Conservation (phyloP, 2,113 vertebrate species). For the Sciurus niger region DNA sequence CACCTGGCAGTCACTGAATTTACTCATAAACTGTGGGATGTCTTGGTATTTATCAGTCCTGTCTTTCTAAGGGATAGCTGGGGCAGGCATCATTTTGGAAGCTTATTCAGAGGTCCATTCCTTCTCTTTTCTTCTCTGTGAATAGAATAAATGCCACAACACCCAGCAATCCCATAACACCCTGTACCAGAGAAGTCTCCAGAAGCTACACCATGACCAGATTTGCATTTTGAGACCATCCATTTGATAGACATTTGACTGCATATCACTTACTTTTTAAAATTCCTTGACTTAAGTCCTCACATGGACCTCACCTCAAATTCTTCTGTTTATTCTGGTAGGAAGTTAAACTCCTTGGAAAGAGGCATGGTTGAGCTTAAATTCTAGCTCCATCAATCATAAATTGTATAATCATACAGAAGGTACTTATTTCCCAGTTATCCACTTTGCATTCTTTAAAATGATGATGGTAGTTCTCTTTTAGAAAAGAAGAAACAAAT, state of each 20-base stretch:
- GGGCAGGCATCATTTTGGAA: conserved; percentile 88
- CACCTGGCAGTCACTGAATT: conserved; percentile 97
- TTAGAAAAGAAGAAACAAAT: neutral
- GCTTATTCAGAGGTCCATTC: neutral
- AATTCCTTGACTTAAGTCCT: neutral
- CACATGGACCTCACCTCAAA: neutral
- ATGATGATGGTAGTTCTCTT: neutral
- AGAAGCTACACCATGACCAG: neutral
- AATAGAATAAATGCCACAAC: too few species aligned
- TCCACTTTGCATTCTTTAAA: neutral
- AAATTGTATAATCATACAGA: neutral
- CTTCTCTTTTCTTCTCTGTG: neutral
- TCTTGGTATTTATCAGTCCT: conserved; percentile 96
- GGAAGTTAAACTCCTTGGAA: neutral
- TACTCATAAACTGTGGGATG: conserved; percentile 94
- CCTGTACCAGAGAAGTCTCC: neutral
- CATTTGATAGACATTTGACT: neutral
- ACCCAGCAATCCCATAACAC: neutral
- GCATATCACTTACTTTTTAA: neutral
- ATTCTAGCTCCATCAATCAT: neutral
- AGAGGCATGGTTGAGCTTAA: neutral
- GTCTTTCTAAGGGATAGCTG: conserved; percentile 96
- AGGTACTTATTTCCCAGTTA: neutral
- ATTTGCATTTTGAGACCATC: neutral
- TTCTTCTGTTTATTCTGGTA: neutral